A percentile compares a stretch with the other conserved stretches of the same genome.
Evolutionary conservation across 2,888 invertebrate genomes (phyloP).

Genomic region (Pristionchus fissidentatus): DNA sequence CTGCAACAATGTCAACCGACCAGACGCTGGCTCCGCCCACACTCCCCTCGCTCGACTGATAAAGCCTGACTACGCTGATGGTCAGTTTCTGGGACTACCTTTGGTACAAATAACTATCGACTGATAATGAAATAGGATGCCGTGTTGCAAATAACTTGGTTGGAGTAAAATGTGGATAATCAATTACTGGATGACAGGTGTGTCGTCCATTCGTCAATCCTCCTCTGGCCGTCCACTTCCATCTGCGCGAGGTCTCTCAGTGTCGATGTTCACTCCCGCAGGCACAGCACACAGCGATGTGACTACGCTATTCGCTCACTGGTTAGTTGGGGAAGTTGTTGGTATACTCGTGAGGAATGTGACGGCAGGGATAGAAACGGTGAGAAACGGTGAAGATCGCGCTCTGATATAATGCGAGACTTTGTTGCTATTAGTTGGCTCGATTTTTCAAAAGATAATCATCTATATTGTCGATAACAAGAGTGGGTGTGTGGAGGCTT

Average conservation of each 20-base stretch:
- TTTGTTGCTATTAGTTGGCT: too few species aligned
- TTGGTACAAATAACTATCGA: not conserved
- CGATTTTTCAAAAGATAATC: too few species aligned
- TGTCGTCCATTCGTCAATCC: constrained; percentile 54
- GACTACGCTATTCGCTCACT: constrained; percentile 60
- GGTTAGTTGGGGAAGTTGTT: too few species aligned
- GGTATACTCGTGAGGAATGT: too few species aligned
- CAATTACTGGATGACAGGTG: constrained; percentile 19
- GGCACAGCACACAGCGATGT: constrained; percentile 49
- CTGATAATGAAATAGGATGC: not conserved
- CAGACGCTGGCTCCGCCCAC: constrained; percentile 72
- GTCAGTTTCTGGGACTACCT: constrained; percentile 51
- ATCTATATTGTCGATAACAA: too few species aligned
- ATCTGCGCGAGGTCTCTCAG: constrained; percentile 60
- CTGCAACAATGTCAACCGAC: constrained; percentile 75
- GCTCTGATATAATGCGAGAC: too few species aligned
- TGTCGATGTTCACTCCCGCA: constrained; percentile 60
- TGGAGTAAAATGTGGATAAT: too few species aligned
- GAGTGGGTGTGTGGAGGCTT: too few species aligned
- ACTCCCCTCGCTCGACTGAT: constrained; percentile 72
- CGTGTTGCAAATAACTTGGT: too few species aligned
- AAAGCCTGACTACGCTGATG: constrained; percentile 73
- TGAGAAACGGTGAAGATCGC: too few species aligned
- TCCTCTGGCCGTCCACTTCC: constrained; percentile 55
- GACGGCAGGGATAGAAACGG: too few species aligned